Conservation (phyloP, 1,140 invertebrate species). For the Physella acuta region DNA sequence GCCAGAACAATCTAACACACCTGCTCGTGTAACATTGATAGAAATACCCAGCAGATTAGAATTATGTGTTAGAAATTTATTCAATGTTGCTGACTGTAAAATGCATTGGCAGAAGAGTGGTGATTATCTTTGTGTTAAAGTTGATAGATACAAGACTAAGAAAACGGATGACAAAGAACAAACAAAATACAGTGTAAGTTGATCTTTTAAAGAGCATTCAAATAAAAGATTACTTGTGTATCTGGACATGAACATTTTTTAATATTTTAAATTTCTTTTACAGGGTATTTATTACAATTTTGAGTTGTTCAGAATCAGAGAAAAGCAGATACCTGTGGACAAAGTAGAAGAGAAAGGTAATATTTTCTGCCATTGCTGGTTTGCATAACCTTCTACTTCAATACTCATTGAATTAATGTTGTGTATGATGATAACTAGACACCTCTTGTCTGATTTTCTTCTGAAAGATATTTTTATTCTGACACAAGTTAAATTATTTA, state of each 20-base stretch:
- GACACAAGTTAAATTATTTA: too few relatives aligned
- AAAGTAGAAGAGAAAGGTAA: slow-evolving; percentile 83
- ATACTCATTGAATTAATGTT: not conserved
- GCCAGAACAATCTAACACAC: slow-evolving; percentile 78
- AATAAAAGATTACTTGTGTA: not conserved
- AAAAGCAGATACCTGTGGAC: slow-evolving; percentile 97
- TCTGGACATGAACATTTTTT: not conserved
- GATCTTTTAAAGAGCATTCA: not conserved
- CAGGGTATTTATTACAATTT: slow-evolving; percentile 97
- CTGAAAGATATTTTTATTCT: too few relatives aligned
- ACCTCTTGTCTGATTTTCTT: not conserved
- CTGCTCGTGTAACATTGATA: slow-evolving; percentile 63
- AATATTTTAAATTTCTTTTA: slow-evolving; percentile 39
- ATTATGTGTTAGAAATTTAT: slow-evolving; percentile 93
- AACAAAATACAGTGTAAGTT: slow-evolving; percentile 82
- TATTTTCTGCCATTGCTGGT: not conserved
- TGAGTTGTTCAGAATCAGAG: slow-evolving; percentile 93
- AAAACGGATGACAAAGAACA: slow-evolving; percentile 76
- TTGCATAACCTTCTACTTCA: not conserved
- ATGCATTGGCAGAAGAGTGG: slow-evolving; percentile 99
- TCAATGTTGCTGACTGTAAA: slow-evolving; percentile 95
- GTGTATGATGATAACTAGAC: slow-evolving; percentile 1
- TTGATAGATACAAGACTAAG: slow-evolving; percentile 95
- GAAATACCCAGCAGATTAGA: slow-evolving; percentile 77
- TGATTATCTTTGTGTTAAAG: slow-evolving; percentile 96